Evolutionary conservation across 1,140 invertebrate genomes (phyloP).

Genomic region (Gonatopus flavifemur): DNA sequence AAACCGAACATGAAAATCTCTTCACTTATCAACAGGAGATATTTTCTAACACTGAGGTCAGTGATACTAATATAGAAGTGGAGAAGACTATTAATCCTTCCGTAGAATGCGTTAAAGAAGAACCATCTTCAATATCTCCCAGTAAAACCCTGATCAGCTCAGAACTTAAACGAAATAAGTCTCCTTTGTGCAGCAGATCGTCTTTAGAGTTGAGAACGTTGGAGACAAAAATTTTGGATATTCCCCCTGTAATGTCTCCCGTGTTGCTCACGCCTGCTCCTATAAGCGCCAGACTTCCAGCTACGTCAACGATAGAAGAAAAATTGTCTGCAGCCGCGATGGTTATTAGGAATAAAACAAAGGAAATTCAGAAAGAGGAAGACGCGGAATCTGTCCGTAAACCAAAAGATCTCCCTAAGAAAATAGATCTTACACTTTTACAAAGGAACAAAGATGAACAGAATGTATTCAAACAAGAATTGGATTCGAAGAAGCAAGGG

Average conservation of each 20-base stretch:
- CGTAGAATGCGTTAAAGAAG: slow-evolving; percentile 15
- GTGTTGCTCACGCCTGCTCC: slow-evolving; percentile 42
- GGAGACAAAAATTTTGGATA: slow-evolving; percentile 39
- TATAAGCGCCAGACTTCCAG: slow-evolving; percentile 49
- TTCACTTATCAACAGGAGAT: slow-evolving; percentile 64
- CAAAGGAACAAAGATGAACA: slow-evolving; percentile 30
- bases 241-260: slow-evolving; percentile 32
- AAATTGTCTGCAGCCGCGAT: slow-evolving; percentile 50
- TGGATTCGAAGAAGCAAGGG: slow-evolving; percentile 16
- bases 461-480: not conserved
- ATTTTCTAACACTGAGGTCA: slow-evolving; percentile 45
- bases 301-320: slow-evolving; percentile 54
- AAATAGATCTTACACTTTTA: slow-evolving; percentile 19
- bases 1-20: slow-evolving; percentile 56
- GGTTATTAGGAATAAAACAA: slow-evolving; percentile 42
- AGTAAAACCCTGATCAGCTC: slow-evolving; percentile 1
- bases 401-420: slow-evolving; percentile 26
- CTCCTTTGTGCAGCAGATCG: slow-evolving; percentile 6
- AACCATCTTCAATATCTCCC: slow-evolving; percentile 1
- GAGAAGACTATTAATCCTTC: slow-evolving; percentile 18
- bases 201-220: slow-evolving; percentile 23
- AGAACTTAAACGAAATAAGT: slow-evolving; percentile 17
- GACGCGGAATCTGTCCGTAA: slow-evolving; percentile 15
- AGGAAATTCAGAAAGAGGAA: slow-evolving; percentile 43
- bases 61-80: slow-evolving; percentile 22